Conservation (phyloP, 1,140 invertebrate species). For the Patella vulgata region DNA sequence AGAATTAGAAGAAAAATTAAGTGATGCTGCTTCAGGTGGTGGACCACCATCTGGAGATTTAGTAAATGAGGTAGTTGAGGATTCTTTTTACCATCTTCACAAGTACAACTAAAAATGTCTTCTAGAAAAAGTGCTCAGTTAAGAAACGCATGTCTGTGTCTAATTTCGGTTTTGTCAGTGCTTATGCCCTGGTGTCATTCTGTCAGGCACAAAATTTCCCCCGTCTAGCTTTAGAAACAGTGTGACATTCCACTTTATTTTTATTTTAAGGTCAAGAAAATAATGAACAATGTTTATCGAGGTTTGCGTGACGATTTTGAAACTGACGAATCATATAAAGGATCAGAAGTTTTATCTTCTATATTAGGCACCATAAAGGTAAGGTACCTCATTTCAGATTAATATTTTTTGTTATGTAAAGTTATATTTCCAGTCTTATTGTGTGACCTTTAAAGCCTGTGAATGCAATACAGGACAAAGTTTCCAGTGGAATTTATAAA, state of each 20-base stretch:
- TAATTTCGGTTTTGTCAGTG: no score
- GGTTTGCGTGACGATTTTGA: constrained; percentile 56
- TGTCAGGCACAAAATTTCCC: no score
- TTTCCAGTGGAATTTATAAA: background rate
- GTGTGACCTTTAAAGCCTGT: background rate
- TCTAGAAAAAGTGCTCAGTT: no score
- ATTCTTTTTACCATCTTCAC: background rate
- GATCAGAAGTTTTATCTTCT: constrained; percentile 50
- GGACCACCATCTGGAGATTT: background rate
- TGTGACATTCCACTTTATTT: no score
- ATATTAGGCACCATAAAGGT: constrained; percentile 63
- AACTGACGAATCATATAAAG: constrained; percentile 52
- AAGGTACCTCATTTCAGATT: background rate
- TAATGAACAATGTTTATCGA: constrained; percentile 65
- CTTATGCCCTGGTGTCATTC: no score
- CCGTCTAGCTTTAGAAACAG: no score
- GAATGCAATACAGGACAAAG: no score
- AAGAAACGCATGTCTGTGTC: no score
- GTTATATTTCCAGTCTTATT: background rate
- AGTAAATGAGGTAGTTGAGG: background rate
- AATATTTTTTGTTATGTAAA: background rate
- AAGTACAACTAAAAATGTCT: background rate
- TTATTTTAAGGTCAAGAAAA: constrained; percentile 61
- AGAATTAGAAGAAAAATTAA: constrained; percentile 13
- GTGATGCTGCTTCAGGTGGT: background rate